Evolutionary conservation across 2,888 invertebrate species (phyloP), one percentile per base, ranked within the genome.

Genomic region (Hydraecia micacea): DNA sequence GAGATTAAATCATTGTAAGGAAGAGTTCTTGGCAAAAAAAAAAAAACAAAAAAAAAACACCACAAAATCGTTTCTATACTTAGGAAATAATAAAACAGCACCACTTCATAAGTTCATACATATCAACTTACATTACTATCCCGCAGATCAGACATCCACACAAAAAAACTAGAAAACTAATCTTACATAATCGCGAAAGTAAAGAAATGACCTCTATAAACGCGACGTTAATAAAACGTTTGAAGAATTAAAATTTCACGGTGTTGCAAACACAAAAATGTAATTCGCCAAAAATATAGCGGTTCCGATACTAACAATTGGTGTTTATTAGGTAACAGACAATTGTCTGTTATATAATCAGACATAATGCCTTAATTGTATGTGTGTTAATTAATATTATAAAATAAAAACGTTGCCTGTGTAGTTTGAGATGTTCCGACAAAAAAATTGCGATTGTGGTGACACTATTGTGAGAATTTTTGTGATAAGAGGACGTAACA

Each of bases 191-290:
- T 73, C 15, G 62, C 73, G 83, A 88, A 88, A 88, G 88, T 83
- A 75, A 81, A 77, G 77, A 81, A 83, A 87, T 85, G 86, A 69
- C 78, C 36, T 60, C 42, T 65, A 71, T 73, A 80, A 88, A 88
- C 69, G 80, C 77, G 80, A 81, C 46, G 73, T 70, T 75, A 77
- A 58, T 79, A 81, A 77, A 83, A 82, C 60, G 68, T 75, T 68
- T 68, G 74, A 80, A 86, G 79, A 86, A 83, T 86, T 80, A 77
- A 85, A 84, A 88, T 85, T 88, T 86, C 88, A 88, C 83, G 85
- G 88, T 84, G 83, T 77, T 82, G 63, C 78, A 74, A 86, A 86
- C 71, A 36, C 65, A 68, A 77, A 62, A 81, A 85, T 75, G 77
- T 73, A 73, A 79, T 87, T 83, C 76, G 71, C 74, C 74, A 76